Percentiles rank a stretch among this genome's conserved stretches.
Conservation (phyloP, 2,113 vertebrate species). For the Saiga tatarica region DNA sequence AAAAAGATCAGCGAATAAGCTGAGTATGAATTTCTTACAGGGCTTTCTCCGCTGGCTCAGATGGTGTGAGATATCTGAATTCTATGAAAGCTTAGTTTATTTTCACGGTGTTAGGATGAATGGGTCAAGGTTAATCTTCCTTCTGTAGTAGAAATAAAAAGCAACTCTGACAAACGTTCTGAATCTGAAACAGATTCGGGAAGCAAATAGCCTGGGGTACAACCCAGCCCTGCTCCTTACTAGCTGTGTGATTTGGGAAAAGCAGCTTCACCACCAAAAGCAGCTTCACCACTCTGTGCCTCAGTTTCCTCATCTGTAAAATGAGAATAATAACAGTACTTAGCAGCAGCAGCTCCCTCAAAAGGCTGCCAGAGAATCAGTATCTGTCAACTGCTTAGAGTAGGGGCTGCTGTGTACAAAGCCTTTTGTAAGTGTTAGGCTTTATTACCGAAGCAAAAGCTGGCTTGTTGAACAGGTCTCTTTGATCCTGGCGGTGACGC, state of each 20-base stretch:
- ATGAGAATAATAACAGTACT: background rate
- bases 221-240: background rate
- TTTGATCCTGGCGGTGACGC: fast-evolving
- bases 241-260: background rate
- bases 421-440: background rate
- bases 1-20: background rate
- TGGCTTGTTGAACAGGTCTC: background rate
- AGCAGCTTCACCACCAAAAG: background rate
- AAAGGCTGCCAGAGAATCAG: background rate
- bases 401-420: no score
- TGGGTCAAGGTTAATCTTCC: background rate
- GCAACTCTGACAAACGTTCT: background rate
- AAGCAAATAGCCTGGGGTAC: background rate
- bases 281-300: background rate
- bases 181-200: background rate
- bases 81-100: background rate
- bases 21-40: background rate
- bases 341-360: background rate
- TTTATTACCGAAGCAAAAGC: background rate
- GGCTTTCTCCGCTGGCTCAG: background rate
- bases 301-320: background rate
- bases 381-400: background rate
- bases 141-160: background rate
- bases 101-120: background rate
- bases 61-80: background rate